A percentile compares a stretch with the other conserved stretches of the same genome.
Evolutionary conservation across 2,113 vertebrate genomes (phyloP).

Genomic region (Prunella himalayana): DNA sequence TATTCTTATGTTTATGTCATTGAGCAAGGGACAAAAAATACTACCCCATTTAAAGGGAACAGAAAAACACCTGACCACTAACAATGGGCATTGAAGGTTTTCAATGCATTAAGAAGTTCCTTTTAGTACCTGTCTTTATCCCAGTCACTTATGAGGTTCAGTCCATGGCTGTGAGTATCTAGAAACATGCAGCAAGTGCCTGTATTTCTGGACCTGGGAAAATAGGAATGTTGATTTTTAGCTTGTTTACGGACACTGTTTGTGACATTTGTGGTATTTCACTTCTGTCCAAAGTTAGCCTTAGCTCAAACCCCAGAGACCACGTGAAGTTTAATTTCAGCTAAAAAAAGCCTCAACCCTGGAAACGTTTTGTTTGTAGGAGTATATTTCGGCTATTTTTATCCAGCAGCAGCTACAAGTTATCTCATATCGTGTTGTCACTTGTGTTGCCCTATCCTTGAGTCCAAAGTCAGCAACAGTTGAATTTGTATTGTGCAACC

Average conservation of each 20-base stretch:
- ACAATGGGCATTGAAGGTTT: not conserved
- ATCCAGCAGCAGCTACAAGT: conserved; percentile 21
- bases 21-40: not conserved
- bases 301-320: conserved; percentile 13
- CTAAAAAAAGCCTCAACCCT: not conserved
- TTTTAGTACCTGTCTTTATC: not conserved
- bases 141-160: not conserved
- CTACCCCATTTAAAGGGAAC: not conserved
- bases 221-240: not conserved
- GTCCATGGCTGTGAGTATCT: not conserved
- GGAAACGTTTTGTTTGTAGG: conserved; percentile 43
- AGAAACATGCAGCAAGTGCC: not conserved
- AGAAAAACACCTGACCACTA: not conserved
- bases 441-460: not conserved
- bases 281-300: not conserved
- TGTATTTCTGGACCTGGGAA: conserved; percentile 11
- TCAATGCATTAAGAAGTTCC: not conserved
- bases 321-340: not conserved
- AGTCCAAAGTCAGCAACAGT: conserved; percentile 31
- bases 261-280: not conserved
- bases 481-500: conserved; percentile 2
- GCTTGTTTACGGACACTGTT: not conserved
- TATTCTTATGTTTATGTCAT: not conserved
- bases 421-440: not conserved
- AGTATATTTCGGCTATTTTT: conserved; percentile 52